phyloP scores from a whole-genome alignment of 2,113 vertebrate genomes.

The Hippocampus zosterae region DNA sequence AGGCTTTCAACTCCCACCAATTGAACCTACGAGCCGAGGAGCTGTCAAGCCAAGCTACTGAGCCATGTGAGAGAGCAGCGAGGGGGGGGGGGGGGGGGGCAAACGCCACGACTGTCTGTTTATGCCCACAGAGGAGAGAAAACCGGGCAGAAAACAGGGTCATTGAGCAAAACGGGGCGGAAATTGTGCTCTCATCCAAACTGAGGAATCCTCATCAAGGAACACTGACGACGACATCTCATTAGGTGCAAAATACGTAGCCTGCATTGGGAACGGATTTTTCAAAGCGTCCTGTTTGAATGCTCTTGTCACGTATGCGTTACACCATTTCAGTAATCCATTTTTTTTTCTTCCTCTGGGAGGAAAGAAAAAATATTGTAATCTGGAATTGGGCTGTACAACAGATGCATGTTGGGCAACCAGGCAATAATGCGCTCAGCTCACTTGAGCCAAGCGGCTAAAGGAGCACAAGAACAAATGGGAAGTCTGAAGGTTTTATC shows the following conservation, averaged over 20 bases:
- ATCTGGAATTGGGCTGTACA: too few species aligned
- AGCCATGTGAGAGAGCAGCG: conserved; percentile 60
- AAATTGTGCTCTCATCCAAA: conserved; percentile 55
- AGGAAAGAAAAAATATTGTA: not conserved
- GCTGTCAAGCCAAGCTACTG: conserved; percentile 63
- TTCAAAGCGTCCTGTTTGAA: not conserved
- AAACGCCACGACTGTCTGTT: conserved; percentile 64
- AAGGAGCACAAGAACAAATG: not conserved
- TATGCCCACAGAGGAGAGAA: conserved; percentile 50
- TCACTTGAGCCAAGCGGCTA: conserved; percentile 16
- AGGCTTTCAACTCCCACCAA: conserved; percentile 66
- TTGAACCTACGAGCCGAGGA: conserved; percentile 56
- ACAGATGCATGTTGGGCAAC: conserved; percentile 11
- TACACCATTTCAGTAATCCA: not conserved
- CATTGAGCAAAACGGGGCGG: conserved; percentile 41
- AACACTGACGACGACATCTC: conserved; percentile 32
- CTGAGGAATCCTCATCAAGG: conserved; percentile 17
- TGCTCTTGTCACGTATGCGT: not conserved
- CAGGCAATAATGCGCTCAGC: conserved; percentile 10
- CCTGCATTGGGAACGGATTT: conserved; percentile 19
- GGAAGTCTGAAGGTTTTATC: not conserved
- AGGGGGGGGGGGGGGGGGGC: conserved; percentile 47
- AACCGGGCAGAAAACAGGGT: conserved; percentile 29
- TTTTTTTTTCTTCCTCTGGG: not conserved
- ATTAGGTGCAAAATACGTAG: conserved; percentile 31